Evolutionary conservation across 2,888 invertebrate genomes (phyloP), one percentile per base, ranked within the genome.

Genomic region (Drosophila kanekoi): DNA sequence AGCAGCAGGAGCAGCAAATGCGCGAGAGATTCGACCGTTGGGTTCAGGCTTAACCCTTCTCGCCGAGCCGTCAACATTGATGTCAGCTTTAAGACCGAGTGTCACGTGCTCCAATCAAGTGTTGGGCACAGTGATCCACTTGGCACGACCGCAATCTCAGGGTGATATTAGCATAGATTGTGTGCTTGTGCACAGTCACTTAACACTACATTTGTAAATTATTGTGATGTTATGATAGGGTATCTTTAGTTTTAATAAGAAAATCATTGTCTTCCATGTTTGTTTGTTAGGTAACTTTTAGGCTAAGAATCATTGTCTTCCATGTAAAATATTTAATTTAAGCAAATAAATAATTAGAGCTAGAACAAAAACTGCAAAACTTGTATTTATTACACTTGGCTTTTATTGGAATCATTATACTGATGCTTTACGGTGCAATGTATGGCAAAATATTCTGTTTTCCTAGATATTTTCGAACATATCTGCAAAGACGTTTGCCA

Each of bases 191-290:
- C 28, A 28, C 28, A 28, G 8, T 28, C 28, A 28, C 8, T 28
- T 28, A 28, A 28, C 28, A 8, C 28, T 2, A 28, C 16, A 32
- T 58, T 70, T 70, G 63, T 64, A 61, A 73, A 74, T 65, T 64
- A 76, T 77, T 83, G 79, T 88, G 77, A 81, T 87, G 74, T 59
- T 72, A 60, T 63, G 51, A 40, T 65, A 72, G 59, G 28, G 28
- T 28, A 28, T 28, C 65, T 83, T 65, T 72, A 64, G 53, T 69
- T 70, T 65, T 57, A 75, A 77, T 81, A 77, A 72, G 38, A 75
- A 75, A 81, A 89, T 90, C 91, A 90, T 88, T 91, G 90, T 90
- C 90, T 90, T 90, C 90, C 91, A 81, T 82, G 79, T 84, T 84
- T 84, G 89, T 89, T 84, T 90, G 77, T 84, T 74, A 79, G 79